Percentiles rank a stretch among this genome's conserved stretches.
Conservation (phyloP, 1,140 invertebrate species). For the Amphibalanus amphitrite region DNA sequence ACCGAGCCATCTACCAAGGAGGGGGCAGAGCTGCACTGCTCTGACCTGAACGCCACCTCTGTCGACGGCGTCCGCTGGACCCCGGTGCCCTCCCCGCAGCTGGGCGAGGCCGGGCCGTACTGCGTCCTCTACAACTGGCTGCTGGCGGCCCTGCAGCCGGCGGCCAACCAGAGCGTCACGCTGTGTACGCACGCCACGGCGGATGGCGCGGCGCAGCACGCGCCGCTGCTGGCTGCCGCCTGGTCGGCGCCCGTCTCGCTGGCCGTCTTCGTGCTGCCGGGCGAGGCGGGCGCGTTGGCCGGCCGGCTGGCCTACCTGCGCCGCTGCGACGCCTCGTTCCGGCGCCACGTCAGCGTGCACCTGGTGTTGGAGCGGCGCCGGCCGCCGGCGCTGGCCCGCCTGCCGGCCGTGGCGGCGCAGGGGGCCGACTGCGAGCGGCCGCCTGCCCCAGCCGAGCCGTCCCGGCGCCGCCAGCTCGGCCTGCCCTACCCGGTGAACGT, state of each 20-base stretch:
- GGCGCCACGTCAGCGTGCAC: conserved; percentile 40
- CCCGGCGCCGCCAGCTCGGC: conserved; percentile 49
- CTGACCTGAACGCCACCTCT: no score
- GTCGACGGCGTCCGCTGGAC: no score
- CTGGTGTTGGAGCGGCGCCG: no score
- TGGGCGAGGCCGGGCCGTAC: conserved; percentile 35
- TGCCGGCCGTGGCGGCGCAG: conserved; percentile 47
- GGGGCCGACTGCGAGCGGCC: conserved; percentile 50
- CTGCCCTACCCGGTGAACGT: conserved; percentile 75
- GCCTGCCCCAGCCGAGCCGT: conserved; percentile 43
- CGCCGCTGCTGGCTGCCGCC: conserved; percentile 43
- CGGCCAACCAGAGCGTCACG: conserved; percentile 30
- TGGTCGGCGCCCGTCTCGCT: conserved; percentile 59
- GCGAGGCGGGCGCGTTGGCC: conserved; percentile 42
- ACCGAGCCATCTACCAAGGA: no score
- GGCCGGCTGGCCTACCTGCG: conserved; percentile 48
- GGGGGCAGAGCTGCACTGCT: no score
- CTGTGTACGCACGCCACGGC: conserved; percentile 54
- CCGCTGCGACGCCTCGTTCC: conserved; percentile 51
- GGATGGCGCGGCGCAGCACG: conserved; percentile 49
- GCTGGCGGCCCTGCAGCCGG: conserved; percentile 8
- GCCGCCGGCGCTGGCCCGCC: conserved; percentile 43
- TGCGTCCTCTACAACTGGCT: conserved; percentile 45
- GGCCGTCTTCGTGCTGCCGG: conserved; percentile 44
- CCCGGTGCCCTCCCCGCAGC: conserved; percentile 32